Percentiles rank a stretch among this genome's conserved stretches.
Conservation (phyloP, 2,797 vertebrate species). For the Melanotaenia parkinsoni region DNA sequence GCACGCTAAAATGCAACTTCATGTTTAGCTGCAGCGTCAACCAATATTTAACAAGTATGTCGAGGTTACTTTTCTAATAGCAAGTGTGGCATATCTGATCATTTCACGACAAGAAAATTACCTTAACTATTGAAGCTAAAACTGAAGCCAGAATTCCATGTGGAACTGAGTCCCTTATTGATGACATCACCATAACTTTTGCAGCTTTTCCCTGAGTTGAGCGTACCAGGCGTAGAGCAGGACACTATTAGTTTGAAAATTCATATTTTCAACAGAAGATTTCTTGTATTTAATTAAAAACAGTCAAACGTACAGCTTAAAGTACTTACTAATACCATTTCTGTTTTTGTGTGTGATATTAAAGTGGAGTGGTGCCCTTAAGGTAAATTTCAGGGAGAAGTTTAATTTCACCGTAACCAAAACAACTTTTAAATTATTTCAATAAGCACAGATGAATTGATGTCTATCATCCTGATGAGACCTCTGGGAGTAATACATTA, state of each 20-base stretch:
- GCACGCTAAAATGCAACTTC: not conserved
- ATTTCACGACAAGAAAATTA: not conserved
- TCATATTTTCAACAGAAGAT: not conserved
- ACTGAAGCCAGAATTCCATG: conserved; percentile 47
- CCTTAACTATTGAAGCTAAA: conserved; percentile 29
- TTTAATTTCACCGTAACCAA: no score
- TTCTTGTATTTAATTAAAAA: not conserved
- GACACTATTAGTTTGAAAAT: not conserved
- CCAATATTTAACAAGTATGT: not conserved
- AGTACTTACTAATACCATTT: not conserved
- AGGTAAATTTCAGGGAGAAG: not conserved
- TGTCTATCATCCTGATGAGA: no score
- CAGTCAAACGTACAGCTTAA: not conserved
- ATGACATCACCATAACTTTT: conserved; percentile 44
- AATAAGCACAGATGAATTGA: no score
- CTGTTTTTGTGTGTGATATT: not conserved
- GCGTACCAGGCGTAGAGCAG: not conserved
- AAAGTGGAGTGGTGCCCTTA: not conserved
- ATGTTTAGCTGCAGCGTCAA: rapidly evolving
- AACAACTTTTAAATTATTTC: no score
- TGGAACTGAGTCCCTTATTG: conserved; percentile 48
- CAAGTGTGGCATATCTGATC: not conserved
- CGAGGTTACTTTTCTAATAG: not conserved
- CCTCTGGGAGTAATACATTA: not conserved
- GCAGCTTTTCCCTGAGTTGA: not conserved